A percentile compares a stretch with the other conserved stretches of the same genome.
These are phyloP conservation scores for Therioaphis trifolii DNA, from an alignment of 2,888 invertebrate species.

Conservation along the genomic window DNA sequence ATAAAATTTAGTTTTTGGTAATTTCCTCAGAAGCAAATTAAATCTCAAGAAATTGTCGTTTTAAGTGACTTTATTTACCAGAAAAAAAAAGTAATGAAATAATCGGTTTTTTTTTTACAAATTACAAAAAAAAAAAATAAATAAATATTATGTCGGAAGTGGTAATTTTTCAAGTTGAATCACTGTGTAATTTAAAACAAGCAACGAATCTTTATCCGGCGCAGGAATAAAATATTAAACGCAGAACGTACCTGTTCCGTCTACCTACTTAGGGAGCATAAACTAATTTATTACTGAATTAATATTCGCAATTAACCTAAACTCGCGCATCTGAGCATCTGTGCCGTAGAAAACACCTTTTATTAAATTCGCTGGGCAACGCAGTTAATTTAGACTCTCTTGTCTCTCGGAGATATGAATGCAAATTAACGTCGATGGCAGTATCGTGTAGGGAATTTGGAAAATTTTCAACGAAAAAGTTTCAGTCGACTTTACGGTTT, in stretches of 20 bases:
- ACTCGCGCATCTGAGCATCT: conserved; percentile 12
- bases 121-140: not conserved
- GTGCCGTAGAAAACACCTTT: not conserved
- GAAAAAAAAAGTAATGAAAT: not conserved
- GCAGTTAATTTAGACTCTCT: conserved; percentile 14
- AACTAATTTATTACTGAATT: conserved; percentile 56
- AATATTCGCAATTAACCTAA: conserved; percentile 53
- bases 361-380: not conserved
- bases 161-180: conserved; percentile 20
- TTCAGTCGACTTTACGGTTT: not conserved
- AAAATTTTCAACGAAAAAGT: not conserved
- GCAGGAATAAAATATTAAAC: not conserved
- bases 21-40: not conserved
- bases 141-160: not conserved
- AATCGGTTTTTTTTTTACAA: not conserved
- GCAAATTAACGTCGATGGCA: not conserved
- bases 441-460: not conserved
- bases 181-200: not conserved
- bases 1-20: not conserved
- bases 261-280: not conserved
- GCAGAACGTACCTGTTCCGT: not conserved
- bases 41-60: not conserved
- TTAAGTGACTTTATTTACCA: not conserved
- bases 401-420: conserved; percentile 9
- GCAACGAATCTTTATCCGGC: not conserved